A percentile compares a stretch with the other conserved stretches of the same genome.
Evolutionary conservation across 1,140 invertebrate genomes (phyloP).

Genomic region (Apis dorsata): DNA sequence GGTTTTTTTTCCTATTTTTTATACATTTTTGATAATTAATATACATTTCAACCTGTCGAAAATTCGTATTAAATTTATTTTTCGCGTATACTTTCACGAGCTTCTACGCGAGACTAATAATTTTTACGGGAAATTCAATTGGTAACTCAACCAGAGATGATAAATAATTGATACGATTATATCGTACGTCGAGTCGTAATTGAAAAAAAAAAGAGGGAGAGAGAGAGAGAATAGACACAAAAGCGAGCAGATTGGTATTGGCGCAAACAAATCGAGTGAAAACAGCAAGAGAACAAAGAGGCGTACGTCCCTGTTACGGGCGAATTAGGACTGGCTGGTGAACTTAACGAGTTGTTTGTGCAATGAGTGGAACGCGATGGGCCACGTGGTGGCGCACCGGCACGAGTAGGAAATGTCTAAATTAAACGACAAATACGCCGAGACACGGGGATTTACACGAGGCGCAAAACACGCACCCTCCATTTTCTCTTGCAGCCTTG

Average conservation of each 20-base stretch:
- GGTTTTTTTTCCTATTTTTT: no score
- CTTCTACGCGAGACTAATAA: background rate
- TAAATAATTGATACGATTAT: conserved; percentile 2
- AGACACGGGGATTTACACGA: conserved; percentile 76
- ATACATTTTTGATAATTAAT: no score
- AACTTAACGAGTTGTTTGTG: conserved; percentile 71
- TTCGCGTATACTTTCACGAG: no score
- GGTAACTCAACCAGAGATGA: background rate
- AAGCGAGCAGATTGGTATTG: conserved; percentile 22
- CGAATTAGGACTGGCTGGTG: conserved; percentile 53
- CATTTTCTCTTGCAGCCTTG: conserved; percentile 68
- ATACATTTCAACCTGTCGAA: no score
- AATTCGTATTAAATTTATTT: no score
- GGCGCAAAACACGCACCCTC: conserved; percentile 76
- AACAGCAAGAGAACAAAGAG: conserved; percentile 47
- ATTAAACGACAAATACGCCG: conserved; percentile 78
- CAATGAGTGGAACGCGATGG: conserved; percentile 67
- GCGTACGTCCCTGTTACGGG: conserved; percentile 46
- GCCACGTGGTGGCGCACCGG: conserved; percentile 62
- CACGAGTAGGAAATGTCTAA: conserved; percentile 74
- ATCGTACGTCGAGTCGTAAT: background rate
- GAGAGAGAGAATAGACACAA: background rate
- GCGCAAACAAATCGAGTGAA: conserved; percentile 44
- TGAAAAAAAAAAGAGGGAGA: conserved; percentile 12
- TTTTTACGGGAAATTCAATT: background rate